These are phyloP conservation scores for Drosophila kohkoa DNA, from an alignment of 1,140 invertebrate species.

Conservation along the genomic window DNA sequence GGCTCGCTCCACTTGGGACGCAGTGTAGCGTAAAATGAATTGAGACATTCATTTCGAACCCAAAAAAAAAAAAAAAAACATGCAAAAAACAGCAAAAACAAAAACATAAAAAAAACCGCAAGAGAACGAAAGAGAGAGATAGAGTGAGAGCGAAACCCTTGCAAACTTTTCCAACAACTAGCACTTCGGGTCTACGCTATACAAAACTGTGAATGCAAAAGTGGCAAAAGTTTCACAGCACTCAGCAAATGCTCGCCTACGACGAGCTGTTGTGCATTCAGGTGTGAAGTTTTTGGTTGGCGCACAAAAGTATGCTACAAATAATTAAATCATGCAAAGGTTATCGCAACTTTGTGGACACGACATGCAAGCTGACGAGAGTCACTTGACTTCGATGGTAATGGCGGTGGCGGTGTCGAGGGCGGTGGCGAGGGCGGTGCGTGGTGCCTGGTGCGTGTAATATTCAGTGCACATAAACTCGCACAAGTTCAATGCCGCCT, in stretches of 20 bases:
- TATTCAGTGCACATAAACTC: conserved; percentile 22
- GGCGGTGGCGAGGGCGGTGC: too few relatives aligned
- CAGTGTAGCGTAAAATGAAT: conserved; percentile 83
- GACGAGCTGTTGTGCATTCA: conserved; percentile 58
- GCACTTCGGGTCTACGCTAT: conserved; percentile 13
- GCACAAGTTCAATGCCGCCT: conserved; percentile 73
- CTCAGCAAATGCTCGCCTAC: conserved; percentile 35
- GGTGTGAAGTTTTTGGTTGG: conserved; percentile 78
- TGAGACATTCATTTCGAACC: conserved; percentile 74
- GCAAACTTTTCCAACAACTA: conserved; percentile 64
- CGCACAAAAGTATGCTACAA: conserved; percentile 76
- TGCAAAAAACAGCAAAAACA: conserved; percentile 30
- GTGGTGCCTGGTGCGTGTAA: background rate
- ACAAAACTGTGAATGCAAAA: conserved; percentile 66
- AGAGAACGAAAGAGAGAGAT: background rate
- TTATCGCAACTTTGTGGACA: conserved; percentile 46
- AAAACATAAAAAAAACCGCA: conserved; percentile 44
- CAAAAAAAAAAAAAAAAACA: conserved; percentile 37
- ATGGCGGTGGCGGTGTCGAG: background rate
- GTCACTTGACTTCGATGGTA: background rate
- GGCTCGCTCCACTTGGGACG: conserved; percentile 71
- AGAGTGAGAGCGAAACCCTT: conserved; percentile 29
- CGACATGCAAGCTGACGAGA: conserved; percentile 35
- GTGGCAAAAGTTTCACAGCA: conserved; percentile 71
- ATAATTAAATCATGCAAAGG: conserved; percentile 82